These are phyloP conservation scores for Sebastolobus altivelis DNA, from an alignment of 2,797 vertebrate genomes.

Conservation along the genomic window DNA sequence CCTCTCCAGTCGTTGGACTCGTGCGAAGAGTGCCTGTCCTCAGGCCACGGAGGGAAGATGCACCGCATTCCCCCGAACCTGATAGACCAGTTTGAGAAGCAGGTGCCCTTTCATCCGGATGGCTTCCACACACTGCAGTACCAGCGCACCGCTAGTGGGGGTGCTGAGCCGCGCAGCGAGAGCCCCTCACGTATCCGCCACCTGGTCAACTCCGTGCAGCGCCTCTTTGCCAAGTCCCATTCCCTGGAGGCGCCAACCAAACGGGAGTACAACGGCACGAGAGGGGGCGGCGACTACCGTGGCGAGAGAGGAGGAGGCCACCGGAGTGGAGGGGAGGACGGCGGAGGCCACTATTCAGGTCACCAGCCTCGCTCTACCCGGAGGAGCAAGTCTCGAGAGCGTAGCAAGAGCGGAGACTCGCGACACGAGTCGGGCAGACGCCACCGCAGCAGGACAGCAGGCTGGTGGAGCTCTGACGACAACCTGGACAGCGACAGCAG, in stretches of 20 bases:
- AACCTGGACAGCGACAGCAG: constrained; percentile 99
- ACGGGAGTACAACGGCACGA: constrained; percentile 93
- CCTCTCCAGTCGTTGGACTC: constrained; percentile 91
- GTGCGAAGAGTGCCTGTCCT: constrained; percentile 94
- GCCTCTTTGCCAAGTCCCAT: constrained; percentile 98
- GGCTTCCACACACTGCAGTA: constrained; percentile 99
- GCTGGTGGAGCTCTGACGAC: constrained; percentile 99
- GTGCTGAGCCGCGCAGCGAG: constrained; percentile 92
- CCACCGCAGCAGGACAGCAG: constrained; percentile 89
- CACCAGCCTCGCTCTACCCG: constrained; percentile 88
- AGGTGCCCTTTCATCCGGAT: constrained; percentile 96
- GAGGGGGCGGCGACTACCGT: constrained; percentile 88
- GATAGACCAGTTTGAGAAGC: constrained; percentile 98
- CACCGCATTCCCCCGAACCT: constrained; percentile 94
- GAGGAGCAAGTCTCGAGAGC: constrained; percentile 86
- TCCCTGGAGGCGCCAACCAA: constrained; percentile 96
- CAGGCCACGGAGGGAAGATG: constrained; percentile 88
- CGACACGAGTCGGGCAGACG: constrained; percentile 82
- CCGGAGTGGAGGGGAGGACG: constrained; percentile 86
- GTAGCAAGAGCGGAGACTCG: constrained; percentile 87
- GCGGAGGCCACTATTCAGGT: constrained; percentile 88
- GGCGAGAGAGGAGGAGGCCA: constrained; percentile 80
- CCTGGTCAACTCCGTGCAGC: constrained; percentile 98
- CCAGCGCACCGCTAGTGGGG: constrained; percentile 89
- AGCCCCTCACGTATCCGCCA: constrained; percentile 98